A percentile compares a stretch with the other conserved stretches of the same genome.
Conservation (phyloP, 2,888 invertebrate genomes). For the Imbricaverruca yamaguchii region DNA sequence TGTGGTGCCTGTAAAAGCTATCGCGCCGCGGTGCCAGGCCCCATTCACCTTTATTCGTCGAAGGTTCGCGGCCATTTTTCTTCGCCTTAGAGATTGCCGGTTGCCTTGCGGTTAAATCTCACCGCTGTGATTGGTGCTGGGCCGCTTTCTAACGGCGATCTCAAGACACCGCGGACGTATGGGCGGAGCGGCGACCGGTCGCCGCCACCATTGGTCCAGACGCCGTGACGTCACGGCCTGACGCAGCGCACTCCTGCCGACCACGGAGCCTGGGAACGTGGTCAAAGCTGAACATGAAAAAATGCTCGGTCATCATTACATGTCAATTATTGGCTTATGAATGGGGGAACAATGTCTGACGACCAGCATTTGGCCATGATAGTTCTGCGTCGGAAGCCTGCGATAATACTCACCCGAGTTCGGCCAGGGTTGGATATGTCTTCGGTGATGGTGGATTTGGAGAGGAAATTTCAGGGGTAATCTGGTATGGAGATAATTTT, state of each 20-base stretch:
- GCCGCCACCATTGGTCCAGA: background rate
- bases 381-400: background rate
- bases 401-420: too few relatives aligned
- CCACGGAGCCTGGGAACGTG: slow-evolving; percentile 5
- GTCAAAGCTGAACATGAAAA: background rate
- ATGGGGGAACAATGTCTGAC: background rate
- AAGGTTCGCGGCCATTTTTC: background rate
- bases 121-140: background rate
- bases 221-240: background rate
- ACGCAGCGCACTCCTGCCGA: background rate
- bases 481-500: too few relatives aligned
- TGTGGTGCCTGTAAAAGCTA: background rate
- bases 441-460: too few relatives aligned
- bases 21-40: background rate
- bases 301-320: background rate
- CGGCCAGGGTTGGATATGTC: too few relatives aligned
- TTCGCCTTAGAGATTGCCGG: background rate
- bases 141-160: background rate
- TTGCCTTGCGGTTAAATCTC: slow-evolving; percentile 7
- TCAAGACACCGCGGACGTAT: background rate
- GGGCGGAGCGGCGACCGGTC: background rate
- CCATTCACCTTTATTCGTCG: background rate
- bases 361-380: background rate
- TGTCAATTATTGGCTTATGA: background rate
- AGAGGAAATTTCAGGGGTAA: too few relatives aligned